These are phyloP conservation scores for Tiliacea citrago DNA, from an alignment of 2,888 invertebrate genomes.

Conservation along the genomic window DNA sequence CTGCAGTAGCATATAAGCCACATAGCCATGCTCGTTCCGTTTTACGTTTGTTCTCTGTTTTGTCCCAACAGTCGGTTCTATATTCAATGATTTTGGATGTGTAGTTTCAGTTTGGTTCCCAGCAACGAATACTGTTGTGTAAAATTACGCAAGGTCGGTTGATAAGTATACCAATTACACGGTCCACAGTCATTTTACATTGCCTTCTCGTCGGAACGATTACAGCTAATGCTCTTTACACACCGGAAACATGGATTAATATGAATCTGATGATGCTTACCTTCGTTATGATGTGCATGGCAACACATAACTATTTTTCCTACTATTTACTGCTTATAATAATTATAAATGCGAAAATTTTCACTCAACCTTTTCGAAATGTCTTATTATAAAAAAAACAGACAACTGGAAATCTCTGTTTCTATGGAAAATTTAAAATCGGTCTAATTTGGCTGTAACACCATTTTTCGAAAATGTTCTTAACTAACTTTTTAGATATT, in stretches of 20 bases:
- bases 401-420: no score
- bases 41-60: not conserved
- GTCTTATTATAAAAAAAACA: no score
- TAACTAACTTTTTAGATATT: no score
- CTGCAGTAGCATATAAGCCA: not conserved
- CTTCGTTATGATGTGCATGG: constrained; percentile 36
- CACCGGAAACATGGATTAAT: constrained; percentile 71
- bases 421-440: no score
- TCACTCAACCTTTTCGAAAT: no score
- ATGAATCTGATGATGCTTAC: constrained; percentile 51
- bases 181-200: constrained; percentile 73
- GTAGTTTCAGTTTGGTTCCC: constrained; percentile 36
- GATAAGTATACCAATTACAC: constrained; percentile 76
- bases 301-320: not conserved
- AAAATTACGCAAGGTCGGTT: constrained; percentile 67
- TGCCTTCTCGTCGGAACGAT: constrained; percentile 59
- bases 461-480: no score
- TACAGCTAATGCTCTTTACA: constrained; percentile 68
- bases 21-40: not conserved
- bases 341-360: not conserved
- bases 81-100: constrained; percentile 32
- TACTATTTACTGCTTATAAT: not conserved
- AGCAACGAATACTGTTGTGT: constrained; percentile 46
- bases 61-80: not conserved
- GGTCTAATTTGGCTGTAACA: no score